Percentiles rank a stretch among this genome's conserved stretches.
phyloP scores from a whole-genome alignment of 1,140 invertebrate genomes.

The Schlechtendalia chinensis region DNA sequence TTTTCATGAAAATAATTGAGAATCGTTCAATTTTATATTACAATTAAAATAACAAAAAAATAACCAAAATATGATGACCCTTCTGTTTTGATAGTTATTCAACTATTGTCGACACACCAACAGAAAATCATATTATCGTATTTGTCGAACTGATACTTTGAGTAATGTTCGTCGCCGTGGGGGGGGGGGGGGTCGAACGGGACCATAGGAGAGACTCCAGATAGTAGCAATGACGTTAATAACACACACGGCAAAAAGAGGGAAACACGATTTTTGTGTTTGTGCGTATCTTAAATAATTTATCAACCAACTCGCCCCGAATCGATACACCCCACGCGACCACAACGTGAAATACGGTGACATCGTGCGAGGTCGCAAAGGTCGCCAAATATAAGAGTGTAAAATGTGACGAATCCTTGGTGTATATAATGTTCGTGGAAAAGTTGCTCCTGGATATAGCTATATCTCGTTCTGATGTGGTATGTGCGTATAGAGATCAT shows the following conservation, averaged over 20 bases:
- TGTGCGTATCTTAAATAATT: constrained; percentile 34
- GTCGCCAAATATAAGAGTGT: constrained; percentile 34
- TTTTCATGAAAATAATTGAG: too few relatives aligned
- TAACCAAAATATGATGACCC: not conserved
- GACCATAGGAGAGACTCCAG: not conserved
- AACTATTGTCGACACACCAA: not conserved
- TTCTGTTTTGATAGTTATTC: not conserved
- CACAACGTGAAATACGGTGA: not conserved
- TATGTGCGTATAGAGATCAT: too few relatives aligned
- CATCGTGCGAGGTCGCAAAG: constrained; percentile 29
- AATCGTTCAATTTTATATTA: too few relatives aligned
- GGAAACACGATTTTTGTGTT: not conserved
- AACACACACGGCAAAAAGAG: not conserved
- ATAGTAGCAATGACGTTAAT: not conserved
- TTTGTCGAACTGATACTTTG: not conserved
- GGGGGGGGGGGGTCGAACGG: too few relatives aligned
- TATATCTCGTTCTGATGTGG: too few relatives aligned
- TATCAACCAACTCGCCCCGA: constrained; percentile 14
- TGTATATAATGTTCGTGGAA: not conserved
- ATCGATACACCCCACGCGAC: not conserved
- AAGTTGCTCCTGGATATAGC: not conserved
- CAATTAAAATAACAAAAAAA: too few relatives aligned
- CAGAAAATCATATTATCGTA: not conserved
- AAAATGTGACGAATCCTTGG: too few relatives aligned
- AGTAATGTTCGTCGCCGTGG: not conserved